These are phyloP conservation scores for Drosophila ercepeae DNA, from an alignment of 1,140 invertebrate genomes.

Conservation along the genomic window DNA sequence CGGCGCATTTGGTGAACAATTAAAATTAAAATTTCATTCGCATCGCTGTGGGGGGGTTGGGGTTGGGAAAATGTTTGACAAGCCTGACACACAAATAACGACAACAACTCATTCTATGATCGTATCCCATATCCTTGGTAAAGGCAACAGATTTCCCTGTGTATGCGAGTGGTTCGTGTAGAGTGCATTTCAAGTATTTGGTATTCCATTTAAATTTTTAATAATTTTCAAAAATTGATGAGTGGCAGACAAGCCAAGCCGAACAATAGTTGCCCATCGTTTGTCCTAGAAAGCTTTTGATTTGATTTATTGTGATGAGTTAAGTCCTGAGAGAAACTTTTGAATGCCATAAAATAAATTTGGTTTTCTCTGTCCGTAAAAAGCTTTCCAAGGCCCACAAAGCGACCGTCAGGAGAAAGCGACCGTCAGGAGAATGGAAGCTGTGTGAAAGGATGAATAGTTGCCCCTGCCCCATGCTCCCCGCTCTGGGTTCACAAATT, in stretches of 20 bases:
- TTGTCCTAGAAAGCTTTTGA: slow-evolving; percentile 42
- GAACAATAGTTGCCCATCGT: slow-evolving; percentile 19
- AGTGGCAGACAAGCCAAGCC: slow-evolving; percentile 52
- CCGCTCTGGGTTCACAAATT: slow-evolving; percentile 22
- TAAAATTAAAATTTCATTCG: slow-evolving; percentile 78
- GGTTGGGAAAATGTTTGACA: slow-evolving; percentile 73
- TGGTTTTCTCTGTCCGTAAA: slow-evolving; percentile 17
- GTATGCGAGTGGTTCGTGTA: slow-evolving; percentile 36
- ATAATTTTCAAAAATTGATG: slow-evolving; percentile 80
- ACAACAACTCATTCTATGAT: slow-evolving; percentile 41
- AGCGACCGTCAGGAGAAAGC: background rate
- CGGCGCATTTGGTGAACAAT: slow-evolving; percentile 75
- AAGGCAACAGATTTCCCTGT: slow-evolving; percentile 18
- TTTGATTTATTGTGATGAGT: slow-evolving; percentile 72
- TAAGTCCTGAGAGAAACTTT: slow-evolving; percentile 32
- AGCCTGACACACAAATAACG: slow-evolving; percentile 74
- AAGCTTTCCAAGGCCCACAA: slow-evolving; percentile 7
- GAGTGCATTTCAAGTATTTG: slow-evolving; percentile 72
- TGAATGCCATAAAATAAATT: slow-evolving; percentile 46
- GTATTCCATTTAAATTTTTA: slow-evolving; percentile 82
- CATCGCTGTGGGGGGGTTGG: slow-evolving; percentile 51
- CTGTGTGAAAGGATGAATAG: background rate
- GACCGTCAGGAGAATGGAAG: background rate
- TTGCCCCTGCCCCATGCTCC: slow-evolving; percentile 12
- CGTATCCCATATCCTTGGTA: slow-evolving; percentile 22